Evolutionary conservation across 2,888 invertebrate species (phyloP).

Genomic region (Amphipyra berbera): DNA sequence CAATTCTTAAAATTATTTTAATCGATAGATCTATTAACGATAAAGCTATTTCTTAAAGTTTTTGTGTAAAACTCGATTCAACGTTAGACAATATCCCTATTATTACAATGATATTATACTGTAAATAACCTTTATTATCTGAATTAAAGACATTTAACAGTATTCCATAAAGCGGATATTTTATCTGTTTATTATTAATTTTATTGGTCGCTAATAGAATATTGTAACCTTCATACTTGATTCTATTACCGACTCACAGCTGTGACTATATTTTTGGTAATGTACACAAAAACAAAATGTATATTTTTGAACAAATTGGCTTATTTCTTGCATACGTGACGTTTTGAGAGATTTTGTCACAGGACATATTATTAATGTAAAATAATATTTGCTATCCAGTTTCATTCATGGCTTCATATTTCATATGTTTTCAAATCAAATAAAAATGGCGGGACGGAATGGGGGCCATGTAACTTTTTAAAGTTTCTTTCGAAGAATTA

Average conservation of each 20-base stretch:
- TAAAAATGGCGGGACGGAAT: constrained; percentile 4
- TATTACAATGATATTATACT: constrained; percentile 5
- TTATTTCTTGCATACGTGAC: constrained; percentile 8
- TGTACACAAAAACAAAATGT: constrained; percentile 1
- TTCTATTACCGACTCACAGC: constrained; percentile 13
- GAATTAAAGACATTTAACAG: constrained; percentile 8
- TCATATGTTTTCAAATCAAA: constrained; percentile 1
- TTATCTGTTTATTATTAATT: constrained; percentile 11
- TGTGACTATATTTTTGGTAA: constrained; percentile 12
- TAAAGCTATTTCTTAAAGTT: constrained; percentile 4
- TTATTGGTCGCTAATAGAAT: constrained; percentile 16
- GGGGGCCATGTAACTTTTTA: constrained; percentile 3
- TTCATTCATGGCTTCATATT: constrained; percentile 4
- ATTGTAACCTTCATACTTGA: constrained; percentile 15
- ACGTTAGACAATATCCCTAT: constrained; percentile 7
- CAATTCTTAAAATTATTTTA: no score
- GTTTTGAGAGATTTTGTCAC: constrained; percentile 7
- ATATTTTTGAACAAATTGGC: constrained; percentile 6
- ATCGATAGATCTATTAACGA: constrained; percentile 9
- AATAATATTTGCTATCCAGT: constrained; percentile 10
- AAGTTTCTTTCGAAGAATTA: constrained; percentile 4
- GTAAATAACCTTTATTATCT: constrained; percentile 3
- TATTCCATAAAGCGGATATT: constrained; percentile 8
- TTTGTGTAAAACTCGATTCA: constrained; percentile 6
- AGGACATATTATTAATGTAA: constrained; percentile 7